Base-by-base conservation (phyloP, 2,113 vertebrate genomes). In the Lampris incognitus region DNA sequence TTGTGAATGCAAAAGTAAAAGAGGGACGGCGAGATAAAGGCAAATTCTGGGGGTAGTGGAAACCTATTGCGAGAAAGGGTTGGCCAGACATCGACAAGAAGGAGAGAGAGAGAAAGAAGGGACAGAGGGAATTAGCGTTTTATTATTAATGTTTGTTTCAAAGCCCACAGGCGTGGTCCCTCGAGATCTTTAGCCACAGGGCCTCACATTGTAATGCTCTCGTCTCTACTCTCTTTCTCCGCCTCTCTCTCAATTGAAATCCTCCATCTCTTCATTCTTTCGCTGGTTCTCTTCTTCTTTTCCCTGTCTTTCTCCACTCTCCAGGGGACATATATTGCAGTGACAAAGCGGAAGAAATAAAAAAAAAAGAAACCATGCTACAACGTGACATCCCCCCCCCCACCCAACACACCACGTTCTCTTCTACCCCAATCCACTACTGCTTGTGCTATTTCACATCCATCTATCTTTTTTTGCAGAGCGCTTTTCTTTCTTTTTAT, bases 61-160 rank as follows among this genome's bases (percentile, higher is more conserved):
- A 79, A 51, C 67, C 24, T 24, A 24, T 24, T 24, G 49, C 55
- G 3, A 57, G 44, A 81, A 38, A 76, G 64, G 79, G 72, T 69
- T 74, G 77, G 74, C 71, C 50, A 76, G 74, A 74, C 46, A 68
- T 59, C 65, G 60, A 72, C 70, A 78, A 61, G 40, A 63, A 50
- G 49, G 67, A 82, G 68, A 42, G 49, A 63, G 76, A 49, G 38
- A 2, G 36, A 72, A 87, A 84, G 86, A 66, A 74, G 81, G 86
- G 83, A 87, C 90, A 77, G 62, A 67, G 76, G 82, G 81, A 88
- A 87, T 86, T 87, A 88, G 49, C 38, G 61, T 88, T 90, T 91
- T 79, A 91, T 91, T 91, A 91, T 90, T 87, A 87, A 92, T 87
- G 69, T 87, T 92, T 88, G 83, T 90, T 84, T 64, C 76, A 83